phyloP scores from a whole-genome alignment of 2,113 vertebrate genomes.

The Leptobrachium leishanense region DNA sequence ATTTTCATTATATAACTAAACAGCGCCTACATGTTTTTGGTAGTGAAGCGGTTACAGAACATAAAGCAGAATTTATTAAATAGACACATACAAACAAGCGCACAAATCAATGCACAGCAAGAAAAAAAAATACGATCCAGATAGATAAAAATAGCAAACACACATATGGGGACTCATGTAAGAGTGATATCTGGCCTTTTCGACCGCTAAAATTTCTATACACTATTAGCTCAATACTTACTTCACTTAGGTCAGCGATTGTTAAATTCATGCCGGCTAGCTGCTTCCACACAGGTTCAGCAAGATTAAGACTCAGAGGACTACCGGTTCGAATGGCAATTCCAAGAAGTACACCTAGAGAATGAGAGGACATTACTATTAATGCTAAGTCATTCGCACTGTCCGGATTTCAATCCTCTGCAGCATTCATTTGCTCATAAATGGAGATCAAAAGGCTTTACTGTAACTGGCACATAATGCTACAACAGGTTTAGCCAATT shows the following conservation, averaged over 20 bases:
- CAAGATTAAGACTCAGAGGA: constrained; percentile 92
- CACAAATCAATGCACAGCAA: too few relatives aligned
- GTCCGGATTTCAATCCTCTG: background rate
- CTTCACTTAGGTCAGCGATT: constrained; percentile 98
- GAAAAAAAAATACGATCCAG: too few relatives aligned
- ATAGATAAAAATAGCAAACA: too few relatives aligned
- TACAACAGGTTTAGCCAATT: too few relatives aligned
- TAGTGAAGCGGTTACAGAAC: too few relatives aligned
- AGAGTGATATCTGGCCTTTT: too few relatives aligned
- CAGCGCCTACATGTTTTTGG: too few relatives aligned
- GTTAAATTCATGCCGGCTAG: constrained; percentile 97
- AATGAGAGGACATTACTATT: background rate
- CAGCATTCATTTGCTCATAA: background rate
- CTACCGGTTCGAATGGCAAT: constrained; percentile 97
- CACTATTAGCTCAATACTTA: constrained; percentile 49
- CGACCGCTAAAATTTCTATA: background rate
- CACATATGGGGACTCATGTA: too few relatives aligned
- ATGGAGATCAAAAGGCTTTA: background rate
- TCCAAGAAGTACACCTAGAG: constrained; percentile 89
- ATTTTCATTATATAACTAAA: too few relatives aligned
- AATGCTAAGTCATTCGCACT: background rate
- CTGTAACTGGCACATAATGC: too few relatives aligned
- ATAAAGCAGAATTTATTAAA: too few relatives aligned
- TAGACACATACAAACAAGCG: too few relatives aligned
- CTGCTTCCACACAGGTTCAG: constrained; percentile 98